These are phyloP conservation scores for Simalia tracyae DNA, from an alignment of 2,797 vertebrate genomes.

Conservation along the genomic window DNA sequence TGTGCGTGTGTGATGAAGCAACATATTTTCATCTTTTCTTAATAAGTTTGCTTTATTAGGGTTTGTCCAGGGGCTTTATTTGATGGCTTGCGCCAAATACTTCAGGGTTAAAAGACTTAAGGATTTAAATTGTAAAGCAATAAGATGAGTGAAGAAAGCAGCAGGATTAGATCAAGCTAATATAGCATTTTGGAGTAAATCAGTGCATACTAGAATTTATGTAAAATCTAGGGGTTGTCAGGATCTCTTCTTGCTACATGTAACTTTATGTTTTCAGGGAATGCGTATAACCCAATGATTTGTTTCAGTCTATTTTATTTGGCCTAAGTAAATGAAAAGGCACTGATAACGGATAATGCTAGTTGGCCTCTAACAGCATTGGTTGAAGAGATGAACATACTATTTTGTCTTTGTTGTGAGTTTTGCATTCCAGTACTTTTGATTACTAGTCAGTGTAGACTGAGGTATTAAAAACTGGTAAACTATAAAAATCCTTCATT, in stretches of 20 bases:
- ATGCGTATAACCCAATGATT: neutral
- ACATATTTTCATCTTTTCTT: constrained; percentile 45
- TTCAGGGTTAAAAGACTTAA: neutral
- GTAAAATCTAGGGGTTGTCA: constrained; percentile 33
- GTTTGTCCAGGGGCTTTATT: neutral
- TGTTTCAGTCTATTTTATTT: neutral
- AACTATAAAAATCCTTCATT: neutral
- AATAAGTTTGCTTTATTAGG: constrained; percentile 39
- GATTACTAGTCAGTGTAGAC: neutral
- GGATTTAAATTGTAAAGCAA: neutral
- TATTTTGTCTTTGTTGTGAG: neutral
- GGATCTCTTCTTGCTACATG: constrained; percentile 28
- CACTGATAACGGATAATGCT: neutral
- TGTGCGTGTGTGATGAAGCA: constrained; percentile 55
- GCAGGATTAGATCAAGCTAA: neutral
- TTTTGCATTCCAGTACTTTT: neutral
- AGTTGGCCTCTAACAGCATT: neutral
- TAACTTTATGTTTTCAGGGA: neutral
- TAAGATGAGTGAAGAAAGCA: constrained; percentile 8
- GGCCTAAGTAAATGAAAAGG: neutral
- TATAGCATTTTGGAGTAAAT: neutral
- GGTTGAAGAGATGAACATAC: neutral
- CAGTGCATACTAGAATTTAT: constrained; percentile 5
- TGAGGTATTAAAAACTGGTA: neutral
- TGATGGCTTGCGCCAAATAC: constrained; percentile 32